These are phyloP conservation scores for Aphyosemion australe DNA, from an alignment of 2,113 vertebrate species.

Conservation along the genomic window DNA sequence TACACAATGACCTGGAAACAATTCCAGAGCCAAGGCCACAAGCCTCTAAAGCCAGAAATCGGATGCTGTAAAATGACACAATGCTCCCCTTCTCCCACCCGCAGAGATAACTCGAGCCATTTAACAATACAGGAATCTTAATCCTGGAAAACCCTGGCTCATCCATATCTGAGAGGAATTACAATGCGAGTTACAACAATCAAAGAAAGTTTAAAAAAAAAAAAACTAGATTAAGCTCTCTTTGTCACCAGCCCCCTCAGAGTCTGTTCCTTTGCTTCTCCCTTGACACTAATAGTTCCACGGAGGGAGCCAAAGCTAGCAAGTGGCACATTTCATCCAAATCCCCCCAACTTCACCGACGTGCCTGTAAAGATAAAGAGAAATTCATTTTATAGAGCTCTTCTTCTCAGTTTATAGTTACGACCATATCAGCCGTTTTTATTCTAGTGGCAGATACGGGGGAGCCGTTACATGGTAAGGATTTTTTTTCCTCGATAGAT, in stretches of 20 bases:
- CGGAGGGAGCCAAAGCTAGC: slow-evolving; percentile 63
- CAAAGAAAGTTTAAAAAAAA: slow-evolving; percentile 63
- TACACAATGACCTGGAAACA: slow-evolving; percentile 54
- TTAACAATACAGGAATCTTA: slow-evolving; percentile 70
- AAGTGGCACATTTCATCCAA: slow-evolving; percentile 64
- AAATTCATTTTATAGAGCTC: slow-evolving; percentile 53
- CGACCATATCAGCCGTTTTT: slow-evolving; percentile 50
- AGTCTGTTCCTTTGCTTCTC: slow-evolving; percentile 58
- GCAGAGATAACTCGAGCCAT: slow-evolving; percentile 51
- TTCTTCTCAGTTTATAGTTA: slow-evolving; percentile 43
- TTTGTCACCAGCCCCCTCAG: slow-evolving; percentile 65
- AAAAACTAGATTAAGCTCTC: slow-evolving; percentile 63
- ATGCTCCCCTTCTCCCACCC: slow-evolving; percentile 25
- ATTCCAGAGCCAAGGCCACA: slow-evolving; percentile 37
- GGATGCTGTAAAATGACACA: slow-evolving; percentile 23
- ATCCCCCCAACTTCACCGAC: slow-evolving; percentile 71
- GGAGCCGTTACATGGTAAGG: slow-evolving; percentile 55
- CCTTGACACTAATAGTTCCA: slow-evolving; percentile 64
- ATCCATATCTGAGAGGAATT: slow-evolving; percentile 72
- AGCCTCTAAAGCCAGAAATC: slow-evolving; percentile 51
- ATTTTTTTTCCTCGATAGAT: no score
- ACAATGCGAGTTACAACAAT: slow-evolving; percentile 70
- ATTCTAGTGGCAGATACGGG: slow-evolving; percentile 50
- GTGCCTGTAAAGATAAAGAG: slow-evolving; percentile 71
- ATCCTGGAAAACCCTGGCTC: slow-evolving; percentile 69